A percentile compares a stretch with the other conserved stretches of the same genome.
These are phyloP conservation scores for Galerucella nymphaeae DNA, from an alignment of 2,888 invertebrate species.

Conservation along the genomic window DNA sequence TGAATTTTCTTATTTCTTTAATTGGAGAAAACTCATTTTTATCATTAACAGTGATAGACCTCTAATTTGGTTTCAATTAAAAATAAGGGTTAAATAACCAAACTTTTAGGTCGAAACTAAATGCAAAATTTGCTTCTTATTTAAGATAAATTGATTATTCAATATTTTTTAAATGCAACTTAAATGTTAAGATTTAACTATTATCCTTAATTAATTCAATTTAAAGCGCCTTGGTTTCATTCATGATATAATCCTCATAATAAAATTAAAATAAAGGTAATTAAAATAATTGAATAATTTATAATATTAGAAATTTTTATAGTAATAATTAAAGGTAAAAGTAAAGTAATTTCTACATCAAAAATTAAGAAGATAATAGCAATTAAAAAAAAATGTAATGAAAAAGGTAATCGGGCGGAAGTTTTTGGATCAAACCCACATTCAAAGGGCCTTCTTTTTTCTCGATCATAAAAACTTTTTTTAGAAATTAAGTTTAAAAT, in stretches of 20 bases:
- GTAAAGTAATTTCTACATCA: slow-evolving; percentile 77
- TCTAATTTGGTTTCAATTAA: slow-evolving; percentile 60
- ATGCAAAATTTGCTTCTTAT: slow-evolving; percentile 66
- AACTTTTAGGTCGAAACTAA: slow-evolving; percentile 69
- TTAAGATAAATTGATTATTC: slow-evolving; percentile 62
- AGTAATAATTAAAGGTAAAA: slow-evolving; percentile 70
- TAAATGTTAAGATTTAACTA: slow-evolving; percentile 65
- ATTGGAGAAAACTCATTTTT: too few relatives aligned
- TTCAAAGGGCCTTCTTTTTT: slow-evolving; percentile 75
- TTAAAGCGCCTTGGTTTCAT: slow-evolving; percentile 73
- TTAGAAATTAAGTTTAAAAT: slow-evolving; percentile 66
- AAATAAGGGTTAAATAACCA: slow-evolving; percentile 66
- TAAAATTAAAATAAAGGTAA: slow-evolving; percentile 67
- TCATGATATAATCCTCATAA: slow-evolving; percentile 68
- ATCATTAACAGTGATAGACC: slow-evolving; percentile 38
- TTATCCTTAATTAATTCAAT: slow-evolving; percentile 65
- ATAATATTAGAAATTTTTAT: not conserved
- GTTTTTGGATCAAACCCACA: slow-evolving; percentile 71
- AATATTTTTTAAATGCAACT: slow-evolving; percentile 66
- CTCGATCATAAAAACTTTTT: slow-evolving; percentile 62
- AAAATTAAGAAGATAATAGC: slow-evolving; percentile 79
- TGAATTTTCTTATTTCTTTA: slow-evolving; percentile 67
- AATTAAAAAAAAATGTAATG: too few relatives aligned
- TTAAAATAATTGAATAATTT: slow-evolving; percentile 49
- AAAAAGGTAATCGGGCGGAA: slow-evolving; percentile 67